Percentiles rank a stretch among this genome's conserved stretches.
phyloP scores from a whole-genome alignment of 1,140 invertebrate genomes.

The Danaus melanippus region DNA sequence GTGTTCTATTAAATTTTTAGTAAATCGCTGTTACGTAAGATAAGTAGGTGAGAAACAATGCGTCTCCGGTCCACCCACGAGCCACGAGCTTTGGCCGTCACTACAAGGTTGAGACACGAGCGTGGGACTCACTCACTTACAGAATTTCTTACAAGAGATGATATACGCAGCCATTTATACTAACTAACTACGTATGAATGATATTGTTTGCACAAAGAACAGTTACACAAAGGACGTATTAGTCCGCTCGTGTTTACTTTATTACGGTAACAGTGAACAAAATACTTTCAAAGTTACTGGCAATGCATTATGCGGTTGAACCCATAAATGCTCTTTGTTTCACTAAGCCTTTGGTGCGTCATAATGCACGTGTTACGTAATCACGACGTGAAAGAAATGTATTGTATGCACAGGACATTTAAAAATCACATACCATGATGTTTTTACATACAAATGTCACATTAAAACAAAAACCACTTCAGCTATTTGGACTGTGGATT shows the following conservation, averaged over 20 bases:
- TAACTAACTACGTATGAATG: conserved; percentile 13
- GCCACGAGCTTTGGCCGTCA: conserved; percentile 47
- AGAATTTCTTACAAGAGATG: conserved; percentile 33
- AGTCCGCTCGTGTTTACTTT: not conserved
- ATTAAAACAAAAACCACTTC: no score
- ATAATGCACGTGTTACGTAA: conserved; percentile 10
- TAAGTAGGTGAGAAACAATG: conserved; percentile 35
- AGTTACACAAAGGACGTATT: not conserved
- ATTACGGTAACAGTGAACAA: no score
- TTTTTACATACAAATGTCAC: no score
- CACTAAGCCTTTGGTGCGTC: conserved; percentile 14
- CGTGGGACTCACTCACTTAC: conserved; percentile 32
- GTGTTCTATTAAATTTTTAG: conserved; percentile 7
- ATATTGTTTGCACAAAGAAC: conserved; percentile 1
- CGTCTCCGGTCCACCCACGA: conserved; percentile 46
- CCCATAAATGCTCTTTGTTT: conserved; percentile 22
- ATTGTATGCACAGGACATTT: not conserved
- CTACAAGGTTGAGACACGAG: conserved; percentile 48
- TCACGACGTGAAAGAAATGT: conserved; percentile 8
- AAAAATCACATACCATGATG: no score
- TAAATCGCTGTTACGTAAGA: conserved; percentile 48
- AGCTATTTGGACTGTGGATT: no score
- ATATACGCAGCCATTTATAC: conserved; percentile 8
- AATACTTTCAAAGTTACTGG: conserved; percentile 5
- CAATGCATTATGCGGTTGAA: conserved; percentile 11